Evolutionary conservation across 2,797 vertebrate genomes (phyloP).

Genomic region (Oryzias dopingdopingensis): DNA sequence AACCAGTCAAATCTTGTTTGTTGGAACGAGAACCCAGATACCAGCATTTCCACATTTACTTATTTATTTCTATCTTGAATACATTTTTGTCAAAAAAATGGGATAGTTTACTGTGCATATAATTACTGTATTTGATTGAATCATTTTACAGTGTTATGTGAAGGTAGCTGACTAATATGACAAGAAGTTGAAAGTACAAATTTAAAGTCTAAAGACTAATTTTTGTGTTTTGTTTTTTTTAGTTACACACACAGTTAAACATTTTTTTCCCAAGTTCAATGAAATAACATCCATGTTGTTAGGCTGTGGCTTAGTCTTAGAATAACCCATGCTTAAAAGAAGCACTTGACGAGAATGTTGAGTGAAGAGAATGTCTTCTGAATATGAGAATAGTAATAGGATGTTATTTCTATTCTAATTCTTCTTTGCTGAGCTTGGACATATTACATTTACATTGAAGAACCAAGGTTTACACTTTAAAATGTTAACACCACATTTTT

Average conservation of each 20-base stretch:
- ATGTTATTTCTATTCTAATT: conserved; percentile 45
- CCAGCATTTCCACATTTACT: conserved; percentile 3
- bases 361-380: conserved; percentile 42
- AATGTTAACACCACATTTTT: conserved; percentile 30
- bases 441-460: conserved; percentile 23
- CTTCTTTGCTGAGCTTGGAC: conserved; percentile 15
- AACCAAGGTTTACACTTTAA: conserved; percentile 19
- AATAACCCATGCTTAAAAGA: conserved; percentile 57
- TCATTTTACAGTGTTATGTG: conserved; percentile 18
- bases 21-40: conserved; percentile 10
- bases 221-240: conserved; percentile 44
- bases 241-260: conserved; percentile 45
- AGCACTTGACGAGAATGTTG: conserved; percentile 46
- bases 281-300: conserved; percentile 52
- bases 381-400: conserved; percentile 21
- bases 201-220: conserved; percentile 55
- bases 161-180: conserved; percentile 1
- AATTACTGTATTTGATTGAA: conserved; percentile 18
- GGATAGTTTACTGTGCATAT: conserved; percentile 7
- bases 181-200: conserved; percentile 13
- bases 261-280: conserved; percentile 47
- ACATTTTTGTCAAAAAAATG: conserved; percentile 15
- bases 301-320: conserved; percentile 54
- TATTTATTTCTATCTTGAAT: conserved; percentile 1
- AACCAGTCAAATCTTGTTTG: conserved; percentile 15